phyloP scores from a whole-genome alignment of 2,888 invertebrate species.

The Meiosimyza decipiens region DNA sequence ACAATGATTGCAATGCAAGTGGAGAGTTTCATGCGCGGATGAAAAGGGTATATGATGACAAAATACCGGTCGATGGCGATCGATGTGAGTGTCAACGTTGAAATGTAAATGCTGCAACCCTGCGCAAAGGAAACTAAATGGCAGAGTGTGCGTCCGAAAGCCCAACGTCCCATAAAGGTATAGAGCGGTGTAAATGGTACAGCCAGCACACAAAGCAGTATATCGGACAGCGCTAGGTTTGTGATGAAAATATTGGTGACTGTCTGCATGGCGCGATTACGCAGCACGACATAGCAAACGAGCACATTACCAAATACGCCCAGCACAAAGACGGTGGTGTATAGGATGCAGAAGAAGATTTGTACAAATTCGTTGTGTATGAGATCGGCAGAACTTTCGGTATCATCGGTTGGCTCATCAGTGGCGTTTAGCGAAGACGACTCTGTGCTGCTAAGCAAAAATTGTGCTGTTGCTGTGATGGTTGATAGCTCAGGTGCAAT shows the following conservation, averaged over 20 bases:
- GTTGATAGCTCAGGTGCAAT: no score
- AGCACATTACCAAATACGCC: constrained; percentile 91
- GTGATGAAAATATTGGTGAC: constrained; percentile 98
- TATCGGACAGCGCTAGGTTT: constrained; percentile 94
- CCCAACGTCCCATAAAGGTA: constrained; percentile 91
- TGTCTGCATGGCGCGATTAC: constrained; percentile 96
- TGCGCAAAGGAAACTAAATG: constrained; percentile 91
- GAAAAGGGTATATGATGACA: constrained; percentile 96
- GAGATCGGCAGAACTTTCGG: constrained; percentile 45
- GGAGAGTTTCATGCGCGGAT: constrained; percentile 89
- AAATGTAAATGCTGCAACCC: constrained; percentile 97
- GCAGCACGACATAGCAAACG: constrained; percentile 92
- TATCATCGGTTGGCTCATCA: constrained; percentile 28
- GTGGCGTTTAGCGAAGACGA: constrained; percentile 44
- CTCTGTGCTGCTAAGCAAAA: constrained; percentile 36
- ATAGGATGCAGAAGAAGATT: constrained; percentile 63
- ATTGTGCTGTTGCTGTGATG: constrained; percentile 38
- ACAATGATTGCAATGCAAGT: constrained; percentile 88
- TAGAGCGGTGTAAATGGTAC: constrained; percentile 97
- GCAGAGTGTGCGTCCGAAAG: constrained; percentile 90
- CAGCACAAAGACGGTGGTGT: constrained; percentile 75
- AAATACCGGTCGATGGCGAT: constrained; percentile 98
- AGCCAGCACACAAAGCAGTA: constrained; percentile 90
- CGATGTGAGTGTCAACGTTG: constrained; percentile 94
- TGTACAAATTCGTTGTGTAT: constrained; percentile 61